Conservation (phyloP, 2,797 vertebrate species). For the Merluccius polli region DNA sequence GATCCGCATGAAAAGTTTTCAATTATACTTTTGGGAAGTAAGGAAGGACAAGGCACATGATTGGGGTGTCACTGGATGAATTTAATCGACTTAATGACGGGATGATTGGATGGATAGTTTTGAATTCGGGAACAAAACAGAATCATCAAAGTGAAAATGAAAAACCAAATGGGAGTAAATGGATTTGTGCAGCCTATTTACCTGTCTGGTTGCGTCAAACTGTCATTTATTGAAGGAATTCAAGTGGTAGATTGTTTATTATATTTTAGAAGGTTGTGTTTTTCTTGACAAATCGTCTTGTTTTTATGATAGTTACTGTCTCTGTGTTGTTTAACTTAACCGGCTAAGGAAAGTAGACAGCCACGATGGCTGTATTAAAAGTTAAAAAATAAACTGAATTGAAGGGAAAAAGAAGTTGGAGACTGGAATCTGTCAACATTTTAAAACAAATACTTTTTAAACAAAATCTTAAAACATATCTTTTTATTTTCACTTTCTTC, state of each 20-base stretch:
- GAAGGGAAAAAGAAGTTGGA: neutral
- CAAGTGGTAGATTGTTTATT: neutral
- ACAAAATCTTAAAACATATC: neutral
- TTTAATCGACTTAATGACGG: neutral
- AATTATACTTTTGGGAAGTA: neutral
- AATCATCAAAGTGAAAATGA: conserved; percentile 4
- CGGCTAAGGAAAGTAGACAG: neutral
- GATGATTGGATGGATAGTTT: neutral
- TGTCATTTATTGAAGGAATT: neutral
- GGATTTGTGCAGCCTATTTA: conserved; percentile 1
- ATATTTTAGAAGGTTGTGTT: neutral
- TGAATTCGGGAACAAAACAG: neutral
- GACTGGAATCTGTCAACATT: neutral
- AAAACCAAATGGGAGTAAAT: neutral
- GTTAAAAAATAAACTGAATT: neutral
- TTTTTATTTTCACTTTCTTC: neutral
- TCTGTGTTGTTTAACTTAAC: neutral
- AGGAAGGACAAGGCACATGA: neutral
- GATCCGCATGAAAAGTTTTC: neutral
- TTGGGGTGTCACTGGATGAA: neutral
- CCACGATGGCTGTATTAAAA: neutral
- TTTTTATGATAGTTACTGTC: neutral
- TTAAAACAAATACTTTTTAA: neutral
- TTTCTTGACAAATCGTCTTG: neutral
- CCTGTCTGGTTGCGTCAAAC: neutral